Evolutionary conservation across 2,113 vertebrate species (phyloP).

Genomic region (Gasterosteus nipponicus): DNA sequence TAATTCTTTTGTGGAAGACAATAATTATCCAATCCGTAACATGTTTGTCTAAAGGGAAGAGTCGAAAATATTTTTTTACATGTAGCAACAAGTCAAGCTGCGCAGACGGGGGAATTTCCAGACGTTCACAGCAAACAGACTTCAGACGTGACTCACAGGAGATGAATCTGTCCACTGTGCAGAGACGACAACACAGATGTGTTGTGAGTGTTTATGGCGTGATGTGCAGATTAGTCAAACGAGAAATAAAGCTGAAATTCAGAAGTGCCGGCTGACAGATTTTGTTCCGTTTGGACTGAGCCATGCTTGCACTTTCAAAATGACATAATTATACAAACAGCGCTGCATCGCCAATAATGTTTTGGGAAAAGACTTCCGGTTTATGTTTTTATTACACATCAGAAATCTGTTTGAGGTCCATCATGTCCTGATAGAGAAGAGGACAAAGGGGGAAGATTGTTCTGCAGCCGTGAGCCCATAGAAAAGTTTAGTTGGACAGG

Average conservation of each 20-base stretch:
- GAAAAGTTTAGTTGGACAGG: not conserved
- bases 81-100: constrained; percentile 54
- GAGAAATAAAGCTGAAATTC: not conserved
- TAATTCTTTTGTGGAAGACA: constrained; percentile 13
- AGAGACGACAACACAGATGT: constrained; percentile 58
- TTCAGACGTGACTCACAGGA: constrained; percentile 68
- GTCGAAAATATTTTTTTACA: constrained; percentile 12
- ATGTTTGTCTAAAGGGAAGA: constrained; percentile 22
- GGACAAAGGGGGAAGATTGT: not conserved
- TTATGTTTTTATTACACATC: not conserved
- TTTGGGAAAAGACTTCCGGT: not conserved
- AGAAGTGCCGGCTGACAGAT: not conserved
- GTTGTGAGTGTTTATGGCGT: not conserved
- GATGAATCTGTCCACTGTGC: constrained; percentile 35
- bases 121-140: constrained; percentile 57
- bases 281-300: not conserved
- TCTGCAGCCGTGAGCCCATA: not conserved
- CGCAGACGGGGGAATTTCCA: constrained; percentile 68
- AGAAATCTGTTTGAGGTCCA: not conserved
- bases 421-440: not conserved
- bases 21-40: not conserved
- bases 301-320: not conserved
- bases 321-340: not conserved
- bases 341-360: not conserved
- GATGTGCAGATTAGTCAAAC: not conserved